These are phyloP conservation scores for Pelecanoides urinatrix DNA, from an alignment of 2,113 vertebrate genomes.

Conservation along the genomic window DNA sequence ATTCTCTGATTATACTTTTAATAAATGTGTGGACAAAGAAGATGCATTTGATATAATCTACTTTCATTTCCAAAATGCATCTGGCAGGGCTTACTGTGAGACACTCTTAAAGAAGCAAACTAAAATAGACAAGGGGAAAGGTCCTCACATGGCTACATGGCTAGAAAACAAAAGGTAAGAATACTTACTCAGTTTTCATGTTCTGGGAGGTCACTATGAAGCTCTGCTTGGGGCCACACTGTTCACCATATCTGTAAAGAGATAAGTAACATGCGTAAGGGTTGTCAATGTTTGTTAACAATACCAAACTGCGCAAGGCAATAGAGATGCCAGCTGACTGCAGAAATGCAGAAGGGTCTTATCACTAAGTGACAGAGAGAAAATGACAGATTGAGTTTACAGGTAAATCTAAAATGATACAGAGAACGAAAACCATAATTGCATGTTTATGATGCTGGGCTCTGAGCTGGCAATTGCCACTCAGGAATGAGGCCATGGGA, in stretches of 20 bases:
- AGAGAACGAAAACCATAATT: neutral
- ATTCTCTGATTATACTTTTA: neutral
- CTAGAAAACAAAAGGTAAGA: neutral
- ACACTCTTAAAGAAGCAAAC: neutral
- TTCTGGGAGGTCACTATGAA: neutral
- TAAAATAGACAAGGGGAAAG: neutral
- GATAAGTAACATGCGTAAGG: neutral
- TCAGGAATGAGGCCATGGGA: neutral
- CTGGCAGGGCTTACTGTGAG: neutral
- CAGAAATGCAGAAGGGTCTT: neutral
- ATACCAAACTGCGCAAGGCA: neutral
- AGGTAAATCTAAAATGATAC: neutral
- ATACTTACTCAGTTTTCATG: neutral
- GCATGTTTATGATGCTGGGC: neutral
- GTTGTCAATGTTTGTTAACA: neutral
- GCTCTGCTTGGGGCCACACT: neutral
- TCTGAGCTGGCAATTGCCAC: neutral
- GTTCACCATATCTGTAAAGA: neutral
- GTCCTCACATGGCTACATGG: neutral
- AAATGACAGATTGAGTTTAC: neutral
- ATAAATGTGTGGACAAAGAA: neutral
- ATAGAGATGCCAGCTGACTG: neutral
- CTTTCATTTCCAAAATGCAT: neutral
- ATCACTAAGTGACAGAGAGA: neutral
- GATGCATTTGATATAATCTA: neutral